Evolutionary conservation across 2,888 invertebrate genomes (phyloP).

Genomic region (Ophraella communa): DNA sequence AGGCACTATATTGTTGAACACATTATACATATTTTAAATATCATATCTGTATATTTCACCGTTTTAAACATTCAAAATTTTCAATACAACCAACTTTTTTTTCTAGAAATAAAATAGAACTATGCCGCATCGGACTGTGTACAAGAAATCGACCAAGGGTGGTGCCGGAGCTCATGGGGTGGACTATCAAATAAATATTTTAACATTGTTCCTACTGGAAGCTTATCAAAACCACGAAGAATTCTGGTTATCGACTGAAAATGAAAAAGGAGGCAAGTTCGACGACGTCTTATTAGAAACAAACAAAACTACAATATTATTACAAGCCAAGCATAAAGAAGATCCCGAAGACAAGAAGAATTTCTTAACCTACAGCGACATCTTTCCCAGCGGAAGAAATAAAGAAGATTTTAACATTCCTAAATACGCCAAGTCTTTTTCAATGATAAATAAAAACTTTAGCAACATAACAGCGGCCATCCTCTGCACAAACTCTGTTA

Average conservation of each 20-base stretch:
- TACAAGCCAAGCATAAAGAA: slow-evolving; percentile 8
- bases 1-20: too few relatives aligned
- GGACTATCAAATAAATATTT: background rate
- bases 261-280: background rate
- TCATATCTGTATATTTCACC: too few relatives aligned
- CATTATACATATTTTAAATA: too few relatives aligned
- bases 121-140: background rate
- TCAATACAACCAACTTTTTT: too few relatives aligned
- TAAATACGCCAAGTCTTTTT: background rate
- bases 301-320: background rate
- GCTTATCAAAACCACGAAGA: background rate
- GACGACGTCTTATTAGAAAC: slow-evolving; percentile 1
- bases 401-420: background rate
- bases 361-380: background rate
- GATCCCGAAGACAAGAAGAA: background rate
- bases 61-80: too few relatives aligned
- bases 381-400: background rate
- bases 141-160: background rate
- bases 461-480: background rate
- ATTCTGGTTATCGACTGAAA: background rate
- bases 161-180: background rate
- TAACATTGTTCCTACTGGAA: background rate
- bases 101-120: too few relatives aligned
- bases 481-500: background rate
- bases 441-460: background rate